Evolutionary conservation across 2,113 vertebrate genomes (phyloP), one percentile per base, ranked within the genome.

Genomic region (Ancistrus triradiatus): DNA sequence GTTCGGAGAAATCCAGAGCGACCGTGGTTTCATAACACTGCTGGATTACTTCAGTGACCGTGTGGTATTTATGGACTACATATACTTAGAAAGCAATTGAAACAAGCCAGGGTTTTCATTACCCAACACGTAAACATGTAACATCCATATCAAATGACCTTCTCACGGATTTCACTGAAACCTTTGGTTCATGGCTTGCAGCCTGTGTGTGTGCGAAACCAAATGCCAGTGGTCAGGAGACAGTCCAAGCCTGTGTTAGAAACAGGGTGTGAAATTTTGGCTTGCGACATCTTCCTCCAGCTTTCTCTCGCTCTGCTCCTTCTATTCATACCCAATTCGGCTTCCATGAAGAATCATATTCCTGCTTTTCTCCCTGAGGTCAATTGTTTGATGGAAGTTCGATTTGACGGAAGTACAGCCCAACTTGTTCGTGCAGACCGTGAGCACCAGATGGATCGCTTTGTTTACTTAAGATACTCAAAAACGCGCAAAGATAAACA

Each of bases 211-310:
- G 38, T 42, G 38, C n/a, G 38, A 24, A 6, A 38, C 17, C 38
- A 69, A 62, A 69, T 25, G 40, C 42, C 44, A 61, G 11, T 11
- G 6, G 43, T 47, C n/a, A 37, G 18, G n/a, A 55, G 40, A 25
- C 27, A 57, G 51, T 22, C 46, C 56, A 15, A 66, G 57, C 5
- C 19, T 58, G 33, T 37, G 24, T 42, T 49, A 38, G 42, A 58
- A 47, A 21, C 53, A 66, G 44, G 21, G 47, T 59, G 56, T 28
- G 35, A 51, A 59, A 59, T 59, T 50, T n/a, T 51, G 49, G 37
- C 47, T 67, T 31, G 35, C 18, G n/a, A n/a, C 59, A 17, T 40
- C 50, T 48, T 43, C 31, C 66, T 46, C 38, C 67, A 6, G 4
- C 47, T 52, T 42, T 57, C 18, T 18, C 56, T 35, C 8, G 24